Conservation (phyloP, 2,113 vertebrate species). For the Phylloscopus trochilus region DNA sequence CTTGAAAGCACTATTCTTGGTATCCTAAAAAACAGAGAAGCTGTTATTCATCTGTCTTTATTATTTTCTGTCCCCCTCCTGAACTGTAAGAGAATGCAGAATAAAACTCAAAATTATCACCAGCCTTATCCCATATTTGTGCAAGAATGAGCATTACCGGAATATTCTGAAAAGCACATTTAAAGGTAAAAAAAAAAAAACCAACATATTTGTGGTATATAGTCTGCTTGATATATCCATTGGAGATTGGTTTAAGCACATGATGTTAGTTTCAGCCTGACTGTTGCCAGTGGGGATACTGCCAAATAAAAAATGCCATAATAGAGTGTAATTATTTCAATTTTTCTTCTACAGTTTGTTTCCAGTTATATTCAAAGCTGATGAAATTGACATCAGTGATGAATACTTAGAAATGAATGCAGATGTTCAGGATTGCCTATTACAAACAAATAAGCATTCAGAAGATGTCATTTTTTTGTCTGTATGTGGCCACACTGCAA, state of each 20-base stretch:
- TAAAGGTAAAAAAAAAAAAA: background rate
- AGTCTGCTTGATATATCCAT: background rate
- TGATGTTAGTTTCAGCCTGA: background rate
- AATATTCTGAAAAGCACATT: background rate
- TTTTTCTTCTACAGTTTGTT: background rate
- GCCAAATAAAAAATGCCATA: background rate
- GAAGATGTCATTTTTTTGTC: background rate
- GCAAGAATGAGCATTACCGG: background rate
- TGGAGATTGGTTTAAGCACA: background rate
- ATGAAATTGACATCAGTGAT: background rate
- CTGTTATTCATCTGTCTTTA: background rate
- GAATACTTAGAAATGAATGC: background rate
- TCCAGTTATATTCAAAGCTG: background rate
- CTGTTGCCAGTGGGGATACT: background rate
- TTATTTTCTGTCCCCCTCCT: background rate
- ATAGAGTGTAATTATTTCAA: background rate
- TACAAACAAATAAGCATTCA: background rate
- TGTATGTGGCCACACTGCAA: background rate
- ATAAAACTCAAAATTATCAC: background rate
- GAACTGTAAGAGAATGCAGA: background rate
- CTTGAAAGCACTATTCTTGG: background rate
- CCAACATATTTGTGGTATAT: background rate
- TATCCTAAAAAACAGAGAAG: background rate
- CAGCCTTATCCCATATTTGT: background rate
- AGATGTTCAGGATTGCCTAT: background rate